Evolutionary conservation across 1,140 invertebrate species (phyloP).

Genomic region (Rhyacophila brunnea): DNA sequence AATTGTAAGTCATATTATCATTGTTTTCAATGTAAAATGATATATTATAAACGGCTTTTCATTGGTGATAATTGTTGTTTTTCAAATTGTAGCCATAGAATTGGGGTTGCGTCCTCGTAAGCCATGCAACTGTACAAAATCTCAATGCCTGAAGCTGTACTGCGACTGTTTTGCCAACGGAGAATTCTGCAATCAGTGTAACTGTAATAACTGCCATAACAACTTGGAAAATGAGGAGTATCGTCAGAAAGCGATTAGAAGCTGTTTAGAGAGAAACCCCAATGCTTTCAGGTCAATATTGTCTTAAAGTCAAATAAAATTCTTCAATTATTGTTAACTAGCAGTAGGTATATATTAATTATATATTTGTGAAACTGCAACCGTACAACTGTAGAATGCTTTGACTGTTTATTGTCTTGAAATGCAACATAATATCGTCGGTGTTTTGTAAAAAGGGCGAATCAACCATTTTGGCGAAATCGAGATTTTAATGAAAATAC

Average conservation of each 20-base stretch:
- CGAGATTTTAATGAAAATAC: too few species aligned
- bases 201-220: conserved; percentile 97
- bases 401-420: too few species aligned
- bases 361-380: too few species aligned
- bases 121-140: conserved; percentile 99
- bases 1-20: conserved; percentile 6
- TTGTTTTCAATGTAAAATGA: too few species aligned
- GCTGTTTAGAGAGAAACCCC: conserved; percentile 92
- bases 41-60: too few species aligned
- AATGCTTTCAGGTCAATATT: conserved; percentile 40
- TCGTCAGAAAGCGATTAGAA: conserved; percentile 87
- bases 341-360: too few species aligned
- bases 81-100: conserved; percentile 32
- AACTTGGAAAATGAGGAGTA: conserved; percentile 96
- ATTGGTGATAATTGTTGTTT: conserved; percentile 14
- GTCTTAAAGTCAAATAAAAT: too few species aligned
- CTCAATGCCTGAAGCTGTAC: conserved; percentile 97
- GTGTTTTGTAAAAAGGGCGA: too few species aligned
- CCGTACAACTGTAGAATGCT: too few species aligned
- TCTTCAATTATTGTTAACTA: too few species aligned
- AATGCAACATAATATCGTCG: too few species aligned
- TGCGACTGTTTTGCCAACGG: conserved; percentile 99
- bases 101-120: conserved; percentile 66
- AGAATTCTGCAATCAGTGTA: conserved; percentile 98
- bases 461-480: too few species aligned